These are phyloP conservation scores for Acrocephalus scirpaceus DNA, from an alignment of 2,797 vertebrate genomes.

Conservation along the genomic window DNA sequence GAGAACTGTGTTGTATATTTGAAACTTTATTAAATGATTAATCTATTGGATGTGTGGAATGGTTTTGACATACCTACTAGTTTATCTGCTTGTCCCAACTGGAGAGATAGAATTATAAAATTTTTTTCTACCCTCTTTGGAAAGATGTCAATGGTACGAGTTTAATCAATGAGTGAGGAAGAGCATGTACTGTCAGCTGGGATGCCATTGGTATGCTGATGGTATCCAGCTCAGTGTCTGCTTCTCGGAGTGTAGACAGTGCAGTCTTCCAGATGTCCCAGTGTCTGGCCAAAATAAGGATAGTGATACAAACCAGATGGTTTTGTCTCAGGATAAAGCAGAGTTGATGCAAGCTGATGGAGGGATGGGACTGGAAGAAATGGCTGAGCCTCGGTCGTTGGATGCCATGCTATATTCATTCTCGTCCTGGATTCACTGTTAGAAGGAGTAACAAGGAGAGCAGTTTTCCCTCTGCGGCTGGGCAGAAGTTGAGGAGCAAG, in stretches of 20 bases:
- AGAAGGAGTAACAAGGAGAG: background rate
- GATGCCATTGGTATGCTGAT: conserved; percentile 46
- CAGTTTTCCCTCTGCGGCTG: background rate
- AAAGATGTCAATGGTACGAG: background rate
- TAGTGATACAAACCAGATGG: conserved; percentile 46
- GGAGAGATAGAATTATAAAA: background rate
- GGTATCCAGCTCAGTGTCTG: conserved; percentile 50
- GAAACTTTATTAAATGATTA: background rate
- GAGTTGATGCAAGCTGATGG: background rate
- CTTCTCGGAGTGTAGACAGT: background rate
- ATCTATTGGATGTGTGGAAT: background rate
- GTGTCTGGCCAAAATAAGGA: conserved; percentile 37
- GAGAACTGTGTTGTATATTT: background rate
- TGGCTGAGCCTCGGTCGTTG: background rate
- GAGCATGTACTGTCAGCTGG: conserved; percentile 26
- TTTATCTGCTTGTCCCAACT: background rate
- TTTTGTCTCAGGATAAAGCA: background rate
- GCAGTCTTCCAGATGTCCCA: conserved; percentile 56
- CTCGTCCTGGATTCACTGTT: background rate
- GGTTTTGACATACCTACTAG: background rate
- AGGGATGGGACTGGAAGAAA: background rate
- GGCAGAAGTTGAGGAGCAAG: background rate
- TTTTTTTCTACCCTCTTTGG: background rate
- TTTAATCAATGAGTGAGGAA: conserved; percentile 22
- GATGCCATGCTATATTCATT: background rate